Evolutionary conservation across 1,140 invertebrate genomes (phyloP).

Genomic region (Lordiphosa collinella): DNA sequence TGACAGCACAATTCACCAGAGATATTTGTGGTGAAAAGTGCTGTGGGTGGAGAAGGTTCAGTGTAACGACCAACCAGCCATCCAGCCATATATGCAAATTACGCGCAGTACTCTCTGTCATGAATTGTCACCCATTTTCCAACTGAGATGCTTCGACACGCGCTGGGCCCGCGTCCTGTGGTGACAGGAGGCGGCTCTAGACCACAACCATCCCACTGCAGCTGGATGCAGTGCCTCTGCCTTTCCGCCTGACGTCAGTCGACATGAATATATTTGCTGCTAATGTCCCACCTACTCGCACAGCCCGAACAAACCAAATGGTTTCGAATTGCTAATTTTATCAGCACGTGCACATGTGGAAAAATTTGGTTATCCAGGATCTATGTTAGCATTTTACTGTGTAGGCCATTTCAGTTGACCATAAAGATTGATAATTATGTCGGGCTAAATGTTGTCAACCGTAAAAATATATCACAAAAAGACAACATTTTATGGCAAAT

Average conservation of each 20-base stretch:
- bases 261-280: conserved; percentile 73
- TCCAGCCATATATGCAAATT: conserved; percentile 69
- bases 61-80: conserved; percentile 31
- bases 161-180: conserved; percentile 17
- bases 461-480: conserved; percentile 52
- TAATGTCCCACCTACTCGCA: conserved; percentile 43
- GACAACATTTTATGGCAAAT: conserved; percentile 10
- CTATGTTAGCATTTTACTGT: conserved; percentile 54
- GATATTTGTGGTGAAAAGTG: conserved; percentile 38
- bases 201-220: conserved; percentile 34
- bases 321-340: conserved; percentile 75
- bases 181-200: conserved; percentile 7
- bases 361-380: conserved; percentile 24
- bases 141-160: conserved; percentile 73
- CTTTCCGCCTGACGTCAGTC: conserved; percentile 29
- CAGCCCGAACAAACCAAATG: conserved; percentile 42
- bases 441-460: conserved; percentile 61
- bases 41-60: conserved; percentile 6
- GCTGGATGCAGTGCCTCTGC: conserved; percentile 22
- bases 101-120: conserved; percentile 66
- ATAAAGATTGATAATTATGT: conserved; percentile 75
- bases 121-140: conserved; percentile 77
- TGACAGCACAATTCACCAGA: conserved; percentile 43
- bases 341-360: conserved; percentile 50
- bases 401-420: conserved; percentile 41